Evolutionary conservation across 2,888 invertebrate species (phyloP).

Genomic region (Clusia tigrina): DNA sequence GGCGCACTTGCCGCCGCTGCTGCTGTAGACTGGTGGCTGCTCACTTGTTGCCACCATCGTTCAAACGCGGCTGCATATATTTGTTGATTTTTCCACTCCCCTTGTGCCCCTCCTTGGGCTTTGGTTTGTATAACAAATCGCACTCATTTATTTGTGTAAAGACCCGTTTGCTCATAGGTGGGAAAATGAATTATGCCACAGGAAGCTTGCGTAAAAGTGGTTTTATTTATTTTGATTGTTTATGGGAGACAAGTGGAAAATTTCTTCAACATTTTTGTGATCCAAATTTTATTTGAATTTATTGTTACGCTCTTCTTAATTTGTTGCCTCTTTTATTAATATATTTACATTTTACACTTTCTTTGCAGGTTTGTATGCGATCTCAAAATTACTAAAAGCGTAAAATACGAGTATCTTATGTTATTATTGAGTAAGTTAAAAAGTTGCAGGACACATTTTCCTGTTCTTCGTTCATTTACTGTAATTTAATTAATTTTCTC

Average conservation of each 20-base stretch:
- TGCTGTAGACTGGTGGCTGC: not conserved
- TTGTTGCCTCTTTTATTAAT: no score
- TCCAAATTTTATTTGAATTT: not conserved
- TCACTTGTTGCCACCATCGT: not conserved
- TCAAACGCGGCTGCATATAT: not conserved
- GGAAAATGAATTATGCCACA: not conserved
- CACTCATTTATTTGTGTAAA: not conserved
- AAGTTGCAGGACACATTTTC: no score
- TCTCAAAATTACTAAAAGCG: no score
- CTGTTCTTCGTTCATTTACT: no score
- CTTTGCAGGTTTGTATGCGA: slow-evolving; percentile 1
- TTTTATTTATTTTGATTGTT: not conserved
- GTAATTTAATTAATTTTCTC: no score
- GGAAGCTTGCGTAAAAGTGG: not conserved
- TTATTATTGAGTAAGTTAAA: no score
- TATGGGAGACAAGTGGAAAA: not conserved
- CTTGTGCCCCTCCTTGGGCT: not conserved
- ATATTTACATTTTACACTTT: not conserved
- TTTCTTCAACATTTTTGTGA: no score
- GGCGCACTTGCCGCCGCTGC: slow-evolving; percentile 3
- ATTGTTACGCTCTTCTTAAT: no score
- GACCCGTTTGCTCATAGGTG: not conserved
- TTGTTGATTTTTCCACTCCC: not conserved
- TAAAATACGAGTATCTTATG: no score
- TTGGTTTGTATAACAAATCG: not conserved